Percentiles rank a stretch among this genome's conserved stretches.
Conservation (phyloP, 2,888 invertebrate genomes). For the Caenorhabditis sp. region DNA sequence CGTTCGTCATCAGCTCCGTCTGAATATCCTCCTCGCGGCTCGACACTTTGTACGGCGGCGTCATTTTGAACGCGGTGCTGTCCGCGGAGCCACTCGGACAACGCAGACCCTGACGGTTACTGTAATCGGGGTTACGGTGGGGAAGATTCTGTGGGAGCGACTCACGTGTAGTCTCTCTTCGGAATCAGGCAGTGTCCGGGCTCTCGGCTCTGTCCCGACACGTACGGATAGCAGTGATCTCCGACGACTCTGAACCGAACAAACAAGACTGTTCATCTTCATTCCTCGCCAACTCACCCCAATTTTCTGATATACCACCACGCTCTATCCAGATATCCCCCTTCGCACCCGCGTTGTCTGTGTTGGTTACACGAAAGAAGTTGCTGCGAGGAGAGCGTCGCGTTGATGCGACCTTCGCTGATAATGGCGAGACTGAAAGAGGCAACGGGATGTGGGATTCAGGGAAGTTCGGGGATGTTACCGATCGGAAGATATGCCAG, state of each 20-base stretch:
- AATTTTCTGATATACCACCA: constrained; percentile 90
- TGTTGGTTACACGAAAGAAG: constrained; percentile 89
- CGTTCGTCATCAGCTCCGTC: constrained; percentile 91
- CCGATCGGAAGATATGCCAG: constrained; percentile 80
- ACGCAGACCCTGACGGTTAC: constrained; percentile 58
- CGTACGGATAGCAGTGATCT: constrained; percentile 89
- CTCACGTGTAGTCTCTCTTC: constrained; percentile 72
- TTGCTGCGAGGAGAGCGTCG: constrained; percentile 87
- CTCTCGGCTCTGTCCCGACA: constrained; percentile 82
- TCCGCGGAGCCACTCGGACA: constrained; percentile 79
- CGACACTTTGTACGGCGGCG: constrained; percentile 80
- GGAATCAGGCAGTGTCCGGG: constrained; percentile 84
- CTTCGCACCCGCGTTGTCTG: constrained; percentile 88
- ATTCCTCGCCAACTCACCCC: constrained; percentile 80
- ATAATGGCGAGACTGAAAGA: constrained; percentile 84
- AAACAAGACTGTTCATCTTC: not conserved
- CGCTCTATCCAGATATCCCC: constrained; percentile 91
- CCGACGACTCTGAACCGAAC: constrained; percentile 88
- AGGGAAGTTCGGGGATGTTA: not conserved
- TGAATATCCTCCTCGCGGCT: constrained; percentile 86
- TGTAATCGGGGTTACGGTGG: constrained; percentile 1
- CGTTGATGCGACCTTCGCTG: constrained; percentile 86
- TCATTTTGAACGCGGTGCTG: constrained; percentile 79
- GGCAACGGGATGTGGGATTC: not conserved
- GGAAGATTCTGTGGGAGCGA: not conserved